These are phyloP conservation scores for Actinemys pallida DNA, from an alignment of 2,113 vertebrate species.

Conservation along the genomic window DNA sequence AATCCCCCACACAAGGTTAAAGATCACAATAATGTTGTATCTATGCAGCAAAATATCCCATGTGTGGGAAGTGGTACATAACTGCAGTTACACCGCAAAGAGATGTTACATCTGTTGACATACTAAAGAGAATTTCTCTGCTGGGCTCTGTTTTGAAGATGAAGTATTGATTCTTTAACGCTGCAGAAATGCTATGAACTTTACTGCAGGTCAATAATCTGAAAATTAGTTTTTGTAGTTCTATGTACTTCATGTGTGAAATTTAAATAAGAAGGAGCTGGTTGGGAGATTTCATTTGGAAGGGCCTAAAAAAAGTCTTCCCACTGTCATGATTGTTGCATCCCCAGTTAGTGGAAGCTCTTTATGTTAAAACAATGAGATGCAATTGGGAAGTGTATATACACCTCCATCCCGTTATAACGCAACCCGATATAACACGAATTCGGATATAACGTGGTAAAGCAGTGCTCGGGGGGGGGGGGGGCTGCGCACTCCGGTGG, in stretches of 20 bases:
- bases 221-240: neutral
- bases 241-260: neutral
- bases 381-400: neutral
- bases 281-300: neutral
- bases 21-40: neutral
- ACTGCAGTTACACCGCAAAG: neutral
- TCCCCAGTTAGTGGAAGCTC: neutral
- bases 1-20: neutral
- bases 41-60: neutral
- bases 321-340: rapidly evolving
- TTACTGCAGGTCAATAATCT: neutral
- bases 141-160: neutral
- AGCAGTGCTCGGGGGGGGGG: too few relatives aligned
- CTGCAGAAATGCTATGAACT: neutral
- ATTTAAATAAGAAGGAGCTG: neutral
- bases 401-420: too few relatives aligned
- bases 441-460: too few relatives aligned
- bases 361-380: neutral
- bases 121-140: neutral
- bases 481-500: too few relatives aligned
- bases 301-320: neutral
- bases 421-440: too few relatives aligned
- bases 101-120: neutral
- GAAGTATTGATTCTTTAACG: neutral
- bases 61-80: neutral